Conservation (phyloP, 2,888 invertebrate genomes). For the Folsomia candida region DNA sequence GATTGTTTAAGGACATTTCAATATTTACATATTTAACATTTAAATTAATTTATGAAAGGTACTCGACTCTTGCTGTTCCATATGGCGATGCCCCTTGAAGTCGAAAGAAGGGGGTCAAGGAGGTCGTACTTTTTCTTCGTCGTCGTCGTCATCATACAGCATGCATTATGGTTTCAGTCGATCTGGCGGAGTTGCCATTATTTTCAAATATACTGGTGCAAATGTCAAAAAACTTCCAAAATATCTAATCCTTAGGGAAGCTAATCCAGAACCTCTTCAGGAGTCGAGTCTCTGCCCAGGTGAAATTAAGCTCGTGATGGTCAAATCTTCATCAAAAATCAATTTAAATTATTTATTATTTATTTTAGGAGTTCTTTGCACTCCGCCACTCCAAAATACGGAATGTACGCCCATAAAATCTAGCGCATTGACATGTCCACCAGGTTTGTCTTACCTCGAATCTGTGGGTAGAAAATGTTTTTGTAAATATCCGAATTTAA, state of each 20-base stretch:
- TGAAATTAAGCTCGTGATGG: no score
- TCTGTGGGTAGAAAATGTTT: no score
- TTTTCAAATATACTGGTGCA: neutral
- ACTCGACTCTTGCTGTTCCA: constrained; percentile 10
- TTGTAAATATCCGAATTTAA: no score
- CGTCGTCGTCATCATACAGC: no score
- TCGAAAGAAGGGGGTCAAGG: neutral
- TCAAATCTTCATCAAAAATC: no score
- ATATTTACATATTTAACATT: no score
- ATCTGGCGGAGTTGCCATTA: neutral
- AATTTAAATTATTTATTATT: no score
- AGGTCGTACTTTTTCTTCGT: no score
- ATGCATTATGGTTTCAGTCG: neutral
- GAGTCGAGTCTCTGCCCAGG: neutral
- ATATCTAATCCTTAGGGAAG: neutral
- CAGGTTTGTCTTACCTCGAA: no score
- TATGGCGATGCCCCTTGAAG: constrained; percentile 5
- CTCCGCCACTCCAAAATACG: constrained; percentile 3
- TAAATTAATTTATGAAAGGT: no score
- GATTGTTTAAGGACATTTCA: no score
- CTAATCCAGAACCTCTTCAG: neutral
- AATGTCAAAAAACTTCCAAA: neutral
- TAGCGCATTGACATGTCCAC: no score
- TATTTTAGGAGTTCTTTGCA: constrained; percentile 13
- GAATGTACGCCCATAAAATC: neutral